phyloP scores from a whole-genome alignment of 2,888 invertebrate genomes.

The Elysia crispata region DNA sequence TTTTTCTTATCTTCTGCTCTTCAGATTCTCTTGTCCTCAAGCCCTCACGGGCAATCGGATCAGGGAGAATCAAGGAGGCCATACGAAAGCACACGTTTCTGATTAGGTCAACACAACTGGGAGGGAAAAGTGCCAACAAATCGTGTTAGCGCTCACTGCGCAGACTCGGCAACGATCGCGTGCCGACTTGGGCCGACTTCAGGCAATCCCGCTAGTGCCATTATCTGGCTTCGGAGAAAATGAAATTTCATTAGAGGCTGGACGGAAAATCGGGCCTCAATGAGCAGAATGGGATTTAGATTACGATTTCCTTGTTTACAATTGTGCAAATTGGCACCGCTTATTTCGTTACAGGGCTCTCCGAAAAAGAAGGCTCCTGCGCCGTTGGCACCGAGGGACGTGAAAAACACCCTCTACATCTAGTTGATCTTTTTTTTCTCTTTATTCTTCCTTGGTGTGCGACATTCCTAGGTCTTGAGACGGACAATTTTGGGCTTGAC shows the following conservation, averaged over 20 bases:
- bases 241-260: constrained; percentile 58
- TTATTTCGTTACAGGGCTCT: no score
- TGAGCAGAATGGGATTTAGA: constrained; percentile 60
- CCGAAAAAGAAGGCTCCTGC: no score
- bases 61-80: constrained; percentile 38
- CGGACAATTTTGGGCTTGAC: no score
- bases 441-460: no score
- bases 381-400: no score
- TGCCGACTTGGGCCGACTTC: constrained; percentile 20
- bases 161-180: constrained; percentile 45
- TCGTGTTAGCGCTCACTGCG: constrained; percentile 34
- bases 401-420: no score
- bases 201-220: constrained; percentile 42
- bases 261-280: constrained; percentile 56
- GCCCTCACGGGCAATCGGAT: constrained; percentile 39
- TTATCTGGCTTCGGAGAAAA: constrained; percentile 56
- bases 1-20: no score
- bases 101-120: constrained; percentile 49
- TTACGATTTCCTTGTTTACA: constrained; percentile 58
- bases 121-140: constrained; percentile 49
- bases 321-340: constrained; percentile 56
- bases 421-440: no score
- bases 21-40: constrained; percentile 35
- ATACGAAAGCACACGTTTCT: constrained; percentile 48
- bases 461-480: no score